Percentiles rank a stretch among this genome's conserved stretches.
Evolutionary conservation across 2,113 vertebrate species (phyloP).

Genomic region (Pelecanus crispus): DNA sequence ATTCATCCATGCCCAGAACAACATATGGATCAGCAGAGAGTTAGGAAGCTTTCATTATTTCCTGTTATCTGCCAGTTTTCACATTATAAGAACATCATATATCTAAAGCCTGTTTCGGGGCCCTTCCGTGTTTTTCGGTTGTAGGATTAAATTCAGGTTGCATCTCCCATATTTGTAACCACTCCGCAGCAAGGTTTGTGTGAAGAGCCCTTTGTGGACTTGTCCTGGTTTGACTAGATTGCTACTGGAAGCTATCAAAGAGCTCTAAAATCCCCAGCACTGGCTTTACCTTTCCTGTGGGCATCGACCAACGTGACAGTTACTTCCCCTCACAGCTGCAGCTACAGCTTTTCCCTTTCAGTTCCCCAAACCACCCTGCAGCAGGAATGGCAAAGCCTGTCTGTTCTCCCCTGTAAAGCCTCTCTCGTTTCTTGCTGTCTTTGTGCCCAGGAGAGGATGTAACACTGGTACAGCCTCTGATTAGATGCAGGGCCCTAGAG

Average conservation of each 20-base stretch:
- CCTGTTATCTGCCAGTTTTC: slow-evolving; percentile 14
- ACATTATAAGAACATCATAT: not conserved
- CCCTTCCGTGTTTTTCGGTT: not conserved
- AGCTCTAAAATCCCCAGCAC: not conserved
- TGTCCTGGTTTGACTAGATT: slow-evolving; percentile 39
- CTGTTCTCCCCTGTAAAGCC: slow-evolving; percentile 58
- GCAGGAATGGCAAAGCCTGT: slow-evolving; percentile 30
- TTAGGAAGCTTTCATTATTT: slow-evolving; percentile 12
- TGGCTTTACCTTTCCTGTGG: slow-evolving; percentile 46
- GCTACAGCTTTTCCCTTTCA: slow-evolving; percentile 35
- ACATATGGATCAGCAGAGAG: not conserved
- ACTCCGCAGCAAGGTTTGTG: slow-evolving; percentile 18
- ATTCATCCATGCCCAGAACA: not conserved
- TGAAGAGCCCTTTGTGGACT: slow-evolving; percentile 20
- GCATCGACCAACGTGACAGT: slow-evolving; percentile 35
- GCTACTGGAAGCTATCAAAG: slow-evolving; percentile 37
- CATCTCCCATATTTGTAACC: slow-evolving; percentile 7
- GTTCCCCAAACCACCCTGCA: not conserved
- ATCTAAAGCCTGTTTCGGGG: not conserved
- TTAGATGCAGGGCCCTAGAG: slow-evolving; percentile 18
- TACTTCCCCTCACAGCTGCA: slow-evolving; percentile 30
- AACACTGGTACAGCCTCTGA: slow-evolving; percentile 1
- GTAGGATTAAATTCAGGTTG: slow-evolving; percentile 19
- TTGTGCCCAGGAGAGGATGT: slow-evolving; percentile 31
- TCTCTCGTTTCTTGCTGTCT: slow-evolving; percentile 55